A percentile compares a stretch with the other conserved stretches of the same genome.
Conservation (phyloP, 2,797 vertebrate genomes). For the Mastacembelus armatus region DNA sequence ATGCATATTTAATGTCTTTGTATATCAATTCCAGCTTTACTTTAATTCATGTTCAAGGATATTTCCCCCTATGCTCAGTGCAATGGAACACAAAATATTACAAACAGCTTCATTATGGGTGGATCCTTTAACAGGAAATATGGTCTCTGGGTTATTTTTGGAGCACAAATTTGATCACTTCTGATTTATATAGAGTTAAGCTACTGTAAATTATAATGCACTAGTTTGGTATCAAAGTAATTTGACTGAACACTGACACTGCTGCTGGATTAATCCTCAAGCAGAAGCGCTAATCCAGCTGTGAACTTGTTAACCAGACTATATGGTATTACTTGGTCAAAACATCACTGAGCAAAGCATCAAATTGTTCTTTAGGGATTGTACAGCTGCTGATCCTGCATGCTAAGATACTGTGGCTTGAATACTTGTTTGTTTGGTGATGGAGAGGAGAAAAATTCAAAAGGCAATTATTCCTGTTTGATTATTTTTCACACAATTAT, state of each 20-base stretch:
- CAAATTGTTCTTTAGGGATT: not conserved
- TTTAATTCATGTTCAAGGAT: conserved; percentile 34
- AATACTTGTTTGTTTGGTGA: not conserved
- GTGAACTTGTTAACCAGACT: conserved; percentile 35
- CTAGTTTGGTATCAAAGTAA: conserved; percentile 6
- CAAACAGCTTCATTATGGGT: conserved; percentile 23
- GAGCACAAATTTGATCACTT: not conserved
- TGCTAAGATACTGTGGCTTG: not conserved
- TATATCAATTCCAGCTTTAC: conserved; percentile 24
- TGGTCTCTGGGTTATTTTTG: conserved; percentile 13
- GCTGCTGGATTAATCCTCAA: conserved; percentile 30
- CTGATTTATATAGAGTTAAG: conserved; percentile 1
- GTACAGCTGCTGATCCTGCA: not conserved
- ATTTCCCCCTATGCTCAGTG: conserved; percentile 25
- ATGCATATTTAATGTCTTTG: conserved; percentile 61
- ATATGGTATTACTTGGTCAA: conserved; percentile 12
- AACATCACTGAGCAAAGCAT: conserved; percentile 25
- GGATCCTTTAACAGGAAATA: conserved; percentile 13
- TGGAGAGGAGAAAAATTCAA: not conserved
- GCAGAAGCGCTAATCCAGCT: conserved; percentile 42
- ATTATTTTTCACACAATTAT: not conserved
- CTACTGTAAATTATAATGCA: conserved; percentile 28
- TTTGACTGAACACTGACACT: conserved; percentile 19
- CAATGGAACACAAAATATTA: conserved; percentile 12
- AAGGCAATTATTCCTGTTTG: not conserved